Percentiles rank a stretch among this genome's conserved stretches.
phyloP scores from a whole-genome alignment of 2,888 invertebrate genomes.

The Blera fallax region DNA sequence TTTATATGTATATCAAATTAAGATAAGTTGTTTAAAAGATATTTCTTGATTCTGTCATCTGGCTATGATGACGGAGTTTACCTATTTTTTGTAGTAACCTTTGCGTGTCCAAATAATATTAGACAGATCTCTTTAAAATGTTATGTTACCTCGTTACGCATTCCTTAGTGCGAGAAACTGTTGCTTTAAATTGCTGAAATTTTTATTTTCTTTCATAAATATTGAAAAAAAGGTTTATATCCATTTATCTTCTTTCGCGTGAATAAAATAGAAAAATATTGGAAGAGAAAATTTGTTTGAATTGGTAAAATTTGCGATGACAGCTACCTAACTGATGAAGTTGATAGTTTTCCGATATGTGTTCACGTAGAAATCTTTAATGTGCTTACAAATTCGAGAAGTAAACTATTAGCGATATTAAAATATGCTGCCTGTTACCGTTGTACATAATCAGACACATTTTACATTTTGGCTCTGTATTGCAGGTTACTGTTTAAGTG shows the following conservation, averaged over 20 bases:
- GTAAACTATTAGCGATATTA: background rate
- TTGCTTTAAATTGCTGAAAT: background rate
- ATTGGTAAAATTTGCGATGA: background rate
- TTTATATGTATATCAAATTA: background rate
- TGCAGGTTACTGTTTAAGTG: background rate
- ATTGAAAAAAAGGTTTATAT: background rate
- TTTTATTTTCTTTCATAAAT: background rate
- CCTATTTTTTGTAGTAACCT: background rate
- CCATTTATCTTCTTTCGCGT: background rate
- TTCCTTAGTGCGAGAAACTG: background rate
- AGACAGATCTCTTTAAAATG: background rate
- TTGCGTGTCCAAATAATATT: background rate
- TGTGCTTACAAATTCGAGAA: background rate
- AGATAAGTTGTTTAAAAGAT: background rate
- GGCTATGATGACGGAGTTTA: background rate
- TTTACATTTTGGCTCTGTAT: background rate
- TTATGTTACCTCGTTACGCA: constrained; percentile 19
- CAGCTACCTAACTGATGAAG: background rate
- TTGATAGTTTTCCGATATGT: background rate
- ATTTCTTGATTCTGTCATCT: background rate
- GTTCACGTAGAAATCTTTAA: background rate
- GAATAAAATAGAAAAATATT: background rate
- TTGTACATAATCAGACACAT: background rate
- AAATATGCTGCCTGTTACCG: background rate
- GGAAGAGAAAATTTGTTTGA: background rate